Conservation (phyloP, 2,797 vertebrate genomes). For the Oryzias sinensis region DNA sequence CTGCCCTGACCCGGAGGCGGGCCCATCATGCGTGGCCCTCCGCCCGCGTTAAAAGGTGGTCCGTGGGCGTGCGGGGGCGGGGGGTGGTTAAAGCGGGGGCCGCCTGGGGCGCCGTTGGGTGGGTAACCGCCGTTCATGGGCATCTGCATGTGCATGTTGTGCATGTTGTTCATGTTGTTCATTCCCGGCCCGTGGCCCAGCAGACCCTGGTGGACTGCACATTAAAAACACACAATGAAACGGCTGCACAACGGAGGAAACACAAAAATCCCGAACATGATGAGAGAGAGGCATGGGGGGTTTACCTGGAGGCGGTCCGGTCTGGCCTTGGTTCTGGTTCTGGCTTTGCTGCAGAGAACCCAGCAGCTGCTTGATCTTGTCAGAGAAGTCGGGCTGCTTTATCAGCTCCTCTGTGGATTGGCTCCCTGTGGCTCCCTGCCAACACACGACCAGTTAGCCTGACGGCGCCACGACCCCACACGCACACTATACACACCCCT, state of each 20-base stretch:
- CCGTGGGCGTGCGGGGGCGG: slow-evolving; percentile 85
- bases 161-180: slow-evolving; percentile 75
- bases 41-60: slow-evolving; percentile 69
- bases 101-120: slow-evolving; percentile 79
- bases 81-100: slow-evolving; percentile 83
- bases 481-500: no score
- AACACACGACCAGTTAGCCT: slow-evolving; percentile 3
- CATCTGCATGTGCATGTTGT: slow-evolving; percentile 79
- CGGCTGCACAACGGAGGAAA: neutral
- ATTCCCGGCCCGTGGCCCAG: slow-evolving; percentile 82
- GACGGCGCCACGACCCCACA: neutral
- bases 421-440: slow-evolving; percentile 82
- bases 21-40: slow-evolving; percentile 86
- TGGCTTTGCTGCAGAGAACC: slow-evolving; percentile 84
- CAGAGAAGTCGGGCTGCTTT: slow-evolving; percentile 91
- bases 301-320: slow-evolving; percentile 69
- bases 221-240: neutral
- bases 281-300: neutral
- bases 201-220: slow-evolving; percentile 77
- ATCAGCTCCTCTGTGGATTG: slow-evolving; percentile 90
- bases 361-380: slow-evolving; percentile 91
- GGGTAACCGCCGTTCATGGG: slow-evolving; percentile 89
- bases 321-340: slow-evolving; percentile 72
- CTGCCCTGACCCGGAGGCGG: slow-evolving; percentile 83
- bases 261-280: neutral